phyloP scores from a whole-genome alignment of 2,113 vertebrate species.

The Polypterus senegalus region DNA sequence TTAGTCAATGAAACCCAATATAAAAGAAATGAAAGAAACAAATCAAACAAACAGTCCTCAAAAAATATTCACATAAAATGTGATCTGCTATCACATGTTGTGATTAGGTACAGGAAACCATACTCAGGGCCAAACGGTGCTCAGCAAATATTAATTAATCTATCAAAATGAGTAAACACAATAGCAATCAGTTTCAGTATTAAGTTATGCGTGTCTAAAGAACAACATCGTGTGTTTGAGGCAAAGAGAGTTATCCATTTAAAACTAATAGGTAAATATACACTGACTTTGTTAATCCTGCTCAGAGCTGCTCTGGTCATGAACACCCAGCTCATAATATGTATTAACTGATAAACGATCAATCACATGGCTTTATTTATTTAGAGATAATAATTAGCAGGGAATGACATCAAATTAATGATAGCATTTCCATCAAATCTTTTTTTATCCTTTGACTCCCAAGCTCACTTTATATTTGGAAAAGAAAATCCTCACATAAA shows the following conservation, averaged over 20 bases:
- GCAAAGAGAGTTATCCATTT: constrained; percentile 43
- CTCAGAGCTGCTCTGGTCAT: constrained; percentile 11
- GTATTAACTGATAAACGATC: neutral
- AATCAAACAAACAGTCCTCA: constrained; percentile 23
- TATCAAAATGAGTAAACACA: constrained; percentile 35
- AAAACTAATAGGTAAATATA: constrained; percentile 51
- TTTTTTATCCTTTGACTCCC: too few species aligned
- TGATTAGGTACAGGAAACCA: constrained; percentile 28
- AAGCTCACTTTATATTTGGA: too few species aligned
- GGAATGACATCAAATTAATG: neutral
- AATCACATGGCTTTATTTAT: neutral
- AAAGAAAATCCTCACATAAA: too few species aligned
- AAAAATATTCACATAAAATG: constrained; percentile 32
- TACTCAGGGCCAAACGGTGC: constrained; percentile 26
- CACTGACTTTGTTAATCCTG: constrained; percentile 15
- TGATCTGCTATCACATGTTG: constrained; percentile 33
- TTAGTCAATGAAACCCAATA: constrained; percentile 13
- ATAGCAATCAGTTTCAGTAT: constrained; percentile 27
- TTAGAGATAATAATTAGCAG: neutral
- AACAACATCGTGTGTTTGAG: constrained; percentile 24
- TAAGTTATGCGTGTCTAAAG: constrained; percentile 33
- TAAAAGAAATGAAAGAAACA: constrained; percentile 27
- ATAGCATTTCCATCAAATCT: too few species aligned
- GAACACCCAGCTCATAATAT: constrained; percentile 12
- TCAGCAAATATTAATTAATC: constrained; percentile 42